Evolutionary conservation across 2,797 vertebrate species (phyloP).

Genomic region (Thamnophis elegans): DNA sequence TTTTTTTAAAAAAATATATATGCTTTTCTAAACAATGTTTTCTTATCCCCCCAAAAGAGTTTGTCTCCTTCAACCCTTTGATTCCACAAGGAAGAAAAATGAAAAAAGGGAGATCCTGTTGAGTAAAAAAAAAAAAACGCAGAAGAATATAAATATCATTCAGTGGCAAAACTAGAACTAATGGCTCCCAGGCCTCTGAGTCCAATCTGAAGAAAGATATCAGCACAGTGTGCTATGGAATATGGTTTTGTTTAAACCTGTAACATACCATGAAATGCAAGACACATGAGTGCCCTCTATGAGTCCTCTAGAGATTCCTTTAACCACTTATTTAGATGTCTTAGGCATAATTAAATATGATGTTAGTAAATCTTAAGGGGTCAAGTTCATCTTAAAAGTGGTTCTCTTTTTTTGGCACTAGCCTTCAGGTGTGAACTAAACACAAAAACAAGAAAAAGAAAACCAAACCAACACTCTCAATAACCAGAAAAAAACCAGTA

Average conservation of each 20-base stretch:
- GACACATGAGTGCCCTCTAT: constrained; percentile 8
- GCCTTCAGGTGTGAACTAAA: neutral
- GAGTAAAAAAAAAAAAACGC: constrained; percentile 2
- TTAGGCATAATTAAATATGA: constrained; percentile 27
- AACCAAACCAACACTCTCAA: neutral
- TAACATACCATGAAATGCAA: constrained; percentile 42
- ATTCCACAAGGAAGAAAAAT: constrained; percentile 20
- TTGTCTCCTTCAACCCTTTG: constrained; percentile 3
- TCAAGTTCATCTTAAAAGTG: constrained; percentile 17
- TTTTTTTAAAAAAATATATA: neutral
- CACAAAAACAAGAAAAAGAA: neutral
- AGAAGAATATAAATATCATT: constrained; percentile 13
- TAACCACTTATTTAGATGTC: constrained; percentile 26
- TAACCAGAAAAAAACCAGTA: too few relatives aligned
- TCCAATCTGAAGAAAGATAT: neutral
- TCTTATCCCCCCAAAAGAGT: neutral
- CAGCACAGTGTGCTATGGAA: constrained; percentile 36
- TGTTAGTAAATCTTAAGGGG: constrained; percentile 14
- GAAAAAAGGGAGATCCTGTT: constrained; percentile 14
- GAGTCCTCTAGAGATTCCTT: constrained; percentile 25
- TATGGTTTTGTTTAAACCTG: constrained; percentile 38
- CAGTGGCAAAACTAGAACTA: constrained; percentile 23
- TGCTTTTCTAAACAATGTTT: neutral
- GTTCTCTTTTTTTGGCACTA: neutral
- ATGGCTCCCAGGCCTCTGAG: constrained; percentile 23